Evolutionary conservation across 2,888 invertebrate genomes (phyloP), one percentile per base, ranked within the genome.

Genomic region (Colostygia pectinataria): DNA sequence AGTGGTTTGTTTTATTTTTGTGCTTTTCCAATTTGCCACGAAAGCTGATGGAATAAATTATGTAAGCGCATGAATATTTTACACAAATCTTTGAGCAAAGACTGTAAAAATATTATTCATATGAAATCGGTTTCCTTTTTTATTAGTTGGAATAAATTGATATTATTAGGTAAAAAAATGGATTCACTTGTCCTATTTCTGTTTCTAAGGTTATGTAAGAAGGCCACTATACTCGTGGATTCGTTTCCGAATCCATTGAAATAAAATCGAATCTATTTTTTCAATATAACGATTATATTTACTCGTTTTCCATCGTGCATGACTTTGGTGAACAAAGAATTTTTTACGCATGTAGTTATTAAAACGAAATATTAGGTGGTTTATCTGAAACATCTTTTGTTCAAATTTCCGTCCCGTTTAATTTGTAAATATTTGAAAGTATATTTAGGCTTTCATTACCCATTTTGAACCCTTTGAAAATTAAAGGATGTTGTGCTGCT

Each of bases 11-110:
- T 31, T 31, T 7, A 31, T 37, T 24, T 31, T 31, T 7, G 24
- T 37, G 24, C 0, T 10, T 23, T 31, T 37, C 23, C 29, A 29
- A 37, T 32, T 25, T 15, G 24, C 36, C 2, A 28, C 31, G 15
- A 44, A 43, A 29, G 37, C 12, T 39, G 36, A 37, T 37, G 31
- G 33, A 36, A 40, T 53, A 25, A 33, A 40, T 34, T 40, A 42
- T 32, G 24, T 6, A 40, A 45, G 32, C 32, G 23, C 37, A 43
- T 44, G 44, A 48, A 52, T 52, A 49, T 46, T 20, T 41, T 45
- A 48, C 31, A 41, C 20, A 25, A 32, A 43, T 41, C 25, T 47
- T 23, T 13, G 7, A 27, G 28, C 25, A 15, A 5, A 45, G 13
- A 18, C 39, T 38, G 32, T 27, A 38, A 38, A 38, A 9, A 31